Evolutionary conservation across 1,140 invertebrate genomes (phyloP).

Genomic region (Prorops nasuta): DNA sequence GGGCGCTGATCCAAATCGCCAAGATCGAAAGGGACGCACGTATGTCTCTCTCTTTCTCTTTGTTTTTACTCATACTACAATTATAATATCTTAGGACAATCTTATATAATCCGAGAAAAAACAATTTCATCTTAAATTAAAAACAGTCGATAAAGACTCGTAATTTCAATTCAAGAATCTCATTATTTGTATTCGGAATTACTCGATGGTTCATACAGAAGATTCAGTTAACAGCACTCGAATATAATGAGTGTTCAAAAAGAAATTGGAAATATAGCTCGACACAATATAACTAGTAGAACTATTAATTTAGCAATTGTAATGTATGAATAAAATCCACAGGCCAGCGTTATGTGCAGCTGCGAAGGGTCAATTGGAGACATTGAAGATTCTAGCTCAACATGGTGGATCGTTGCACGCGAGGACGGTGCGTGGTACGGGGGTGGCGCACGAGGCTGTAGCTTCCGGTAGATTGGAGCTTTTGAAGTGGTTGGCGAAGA

Average conservation of each 20-base stretch:
- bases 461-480: slow-evolving; percentile 85
- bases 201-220: too few species aligned
- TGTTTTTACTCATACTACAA: too few species aligned
- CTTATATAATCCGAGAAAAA: too few species aligned
- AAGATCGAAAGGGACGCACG: slow-evolving; percentile 89
- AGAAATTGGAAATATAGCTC: background rate
- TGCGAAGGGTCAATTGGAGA: slow-evolving; percentile 91
- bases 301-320: background rate
- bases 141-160: too few species aligned
- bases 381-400: slow-evolving; percentile 72
- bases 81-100: too few species aligned
- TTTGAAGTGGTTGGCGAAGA: slow-evolving; percentile 81
- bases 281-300: too few species aligned
- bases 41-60: too few species aligned
- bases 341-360: slow-evolving; percentile 85
- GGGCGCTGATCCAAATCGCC: slow-evolving; percentile 86
- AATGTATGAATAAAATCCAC: background rate
- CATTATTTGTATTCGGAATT: too few species aligned
- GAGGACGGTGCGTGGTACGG: slow-evolving; percentile 69
- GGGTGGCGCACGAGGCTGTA: slow-evolving; percentile 83
- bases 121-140: too few species aligned
- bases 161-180: slow-evolving; percentile 4
- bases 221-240: background rate
- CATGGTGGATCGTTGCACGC: slow-evolving; percentile 89
- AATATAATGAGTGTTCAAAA: background rate